These are phyloP conservation scores for Meda fulgida DNA, from an alignment of 2,797 vertebrate genomes.

Conservation along the genomic window DNA sequence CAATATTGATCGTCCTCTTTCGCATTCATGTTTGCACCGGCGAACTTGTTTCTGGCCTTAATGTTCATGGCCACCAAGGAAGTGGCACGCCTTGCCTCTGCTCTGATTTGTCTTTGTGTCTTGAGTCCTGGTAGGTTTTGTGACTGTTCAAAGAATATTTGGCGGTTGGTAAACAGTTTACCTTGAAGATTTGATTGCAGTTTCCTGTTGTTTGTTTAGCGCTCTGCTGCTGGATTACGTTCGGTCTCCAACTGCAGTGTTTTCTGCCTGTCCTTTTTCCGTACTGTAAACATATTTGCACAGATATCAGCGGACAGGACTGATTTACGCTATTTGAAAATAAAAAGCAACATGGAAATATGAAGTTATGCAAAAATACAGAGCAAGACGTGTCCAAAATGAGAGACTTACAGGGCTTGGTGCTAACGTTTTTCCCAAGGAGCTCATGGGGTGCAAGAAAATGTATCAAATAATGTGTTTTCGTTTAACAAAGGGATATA, in stretches of 20 bases:
- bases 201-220: constrained; percentile 16
- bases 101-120: constrained; percentile 23
- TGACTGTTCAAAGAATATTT: constrained; percentile 2
- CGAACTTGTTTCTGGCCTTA: not conserved
- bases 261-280: not conserved
- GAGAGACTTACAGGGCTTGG: not conserved
- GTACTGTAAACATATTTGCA: not conserved
- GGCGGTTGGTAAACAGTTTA: not conserved
- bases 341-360: not conserved
- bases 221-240: constrained; percentile 4
- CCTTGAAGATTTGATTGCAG: constrained; percentile 20
- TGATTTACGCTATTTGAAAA: not conserved
- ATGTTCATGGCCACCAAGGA: not conserved
- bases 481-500: no score
- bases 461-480: no score
- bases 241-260: not conserved
- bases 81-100: not conserved
- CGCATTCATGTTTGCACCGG: not conserved
- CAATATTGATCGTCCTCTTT: not conserved
- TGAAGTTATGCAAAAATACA: not conserved
- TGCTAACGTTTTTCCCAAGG: no score
- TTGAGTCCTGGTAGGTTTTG: not conserved
- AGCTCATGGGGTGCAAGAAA: no score
- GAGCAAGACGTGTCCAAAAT: not conserved
- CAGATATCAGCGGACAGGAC: not conserved